These are phyloP conservation scores for Stichodactyla helianthus DNA, from an alignment of 64 coral and sea anemone species.

Conservation along the genomic window DNA sequence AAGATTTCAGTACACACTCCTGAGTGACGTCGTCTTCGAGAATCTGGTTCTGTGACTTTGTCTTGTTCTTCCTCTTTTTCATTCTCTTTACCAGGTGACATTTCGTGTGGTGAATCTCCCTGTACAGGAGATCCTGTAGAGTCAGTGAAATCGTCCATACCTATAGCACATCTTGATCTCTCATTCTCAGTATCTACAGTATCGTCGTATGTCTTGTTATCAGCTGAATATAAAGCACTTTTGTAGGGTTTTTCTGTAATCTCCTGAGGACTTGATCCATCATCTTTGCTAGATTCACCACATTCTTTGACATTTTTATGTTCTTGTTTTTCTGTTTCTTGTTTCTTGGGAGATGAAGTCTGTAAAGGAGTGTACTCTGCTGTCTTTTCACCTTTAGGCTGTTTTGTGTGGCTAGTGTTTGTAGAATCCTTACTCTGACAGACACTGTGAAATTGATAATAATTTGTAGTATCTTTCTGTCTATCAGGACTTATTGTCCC, in stretches of 20 bases:
- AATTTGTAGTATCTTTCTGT: background rate
- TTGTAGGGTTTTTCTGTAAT: background rate
- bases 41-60: background rate
- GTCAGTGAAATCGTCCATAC: conserved; percentile 45
- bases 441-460: background rate
- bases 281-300: background rate
- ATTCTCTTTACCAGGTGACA: background rate
- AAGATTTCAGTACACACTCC: background rate
- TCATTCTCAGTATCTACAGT: conserved; percentile 30
- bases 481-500: background rate
- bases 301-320: background rate
- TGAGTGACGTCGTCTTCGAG: background rate
- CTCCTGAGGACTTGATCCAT: background rate
- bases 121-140: background rate
- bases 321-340: background rate
- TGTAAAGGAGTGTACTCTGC: background rate
- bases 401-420: background rate
- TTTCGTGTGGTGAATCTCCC: background rate
- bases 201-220: conserved; percentile 44
- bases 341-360: background rate
- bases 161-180: conserved; percentile 45
- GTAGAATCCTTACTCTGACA: background rate
- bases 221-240: background rate
- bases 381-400: background rate
- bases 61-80: background rate